Base-by-base conservation (phyloP, 2,113 vertebrate species). In the Halichoerus grypus region DNA sequence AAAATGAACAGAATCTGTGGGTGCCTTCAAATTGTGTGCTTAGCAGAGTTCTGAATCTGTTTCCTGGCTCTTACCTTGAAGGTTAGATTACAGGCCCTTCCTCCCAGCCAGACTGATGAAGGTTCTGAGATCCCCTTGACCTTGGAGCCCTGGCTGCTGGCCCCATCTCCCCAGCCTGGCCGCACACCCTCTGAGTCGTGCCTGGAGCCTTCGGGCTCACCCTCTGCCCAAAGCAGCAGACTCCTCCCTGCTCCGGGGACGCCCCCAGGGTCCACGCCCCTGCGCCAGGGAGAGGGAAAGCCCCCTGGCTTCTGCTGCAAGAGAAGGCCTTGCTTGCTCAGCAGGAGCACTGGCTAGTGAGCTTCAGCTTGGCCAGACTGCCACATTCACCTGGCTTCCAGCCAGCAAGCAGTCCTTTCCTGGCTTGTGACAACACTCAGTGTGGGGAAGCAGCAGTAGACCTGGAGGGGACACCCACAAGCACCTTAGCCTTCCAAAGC, bases 211-310 rank as follows among this genome's bases (percentile, higher is more conserved):
- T 83, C 31, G 7, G 90, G 57, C 5, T 39, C 4, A n/a, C 22
- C 39, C 49, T 84, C 22, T 13, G 67, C 22, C 65, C 9, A 9
- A 67, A 55, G 46, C 63, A 65, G 84, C 42, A 13, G 22, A 16
- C n/a, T 33, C 14, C n/a, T 16, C 16, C 28, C 22, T 13, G 49
- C 36, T 59, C 69, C 5, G 3, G 67, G 36, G 24, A 6, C 0
- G 9, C 13, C 51, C 6, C 8, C 21, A 15, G 51, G 33, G 5
- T 31, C 59, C 55, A n/a, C 1, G 0, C 1, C 39, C 42, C 36
- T 21, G 77, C 2, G 2, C 28, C 9, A 16, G 1, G 11, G 77
- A 63, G 12, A 33, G n/a, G 42, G 19, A 26, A 28, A 53, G 16
- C 11, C 16, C 1, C 2, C 28, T 4, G 18, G 26, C 18, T 16